Conservation (phyloP, 2,113 vertebrate genomes). For the Physeter macrocephalus region DNA sequence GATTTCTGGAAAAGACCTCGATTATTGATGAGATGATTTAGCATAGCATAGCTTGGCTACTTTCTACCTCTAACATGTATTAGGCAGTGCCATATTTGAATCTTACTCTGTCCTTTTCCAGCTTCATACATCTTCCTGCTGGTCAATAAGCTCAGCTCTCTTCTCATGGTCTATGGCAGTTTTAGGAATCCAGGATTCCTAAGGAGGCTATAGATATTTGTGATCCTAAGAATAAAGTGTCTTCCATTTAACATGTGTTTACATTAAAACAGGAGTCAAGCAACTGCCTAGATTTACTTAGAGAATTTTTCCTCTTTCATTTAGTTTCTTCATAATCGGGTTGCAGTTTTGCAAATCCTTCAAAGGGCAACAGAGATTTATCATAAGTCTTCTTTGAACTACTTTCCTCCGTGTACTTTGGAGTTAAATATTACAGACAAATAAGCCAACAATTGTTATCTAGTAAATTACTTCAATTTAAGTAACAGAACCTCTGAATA, state of each 20-base stretch:
- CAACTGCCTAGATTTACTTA: background rate
- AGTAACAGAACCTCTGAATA: background rate
- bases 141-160: background rate
- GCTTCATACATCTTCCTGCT: background rate
- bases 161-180: background rate
- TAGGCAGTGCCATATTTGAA: background rate
- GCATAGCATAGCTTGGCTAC: slow-evolving; percentile 49
- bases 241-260: background rate
- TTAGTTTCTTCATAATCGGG: background rate
- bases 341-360: background rate
- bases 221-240: background rate
- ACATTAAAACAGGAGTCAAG: background rate
- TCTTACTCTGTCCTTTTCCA: slow-evolving; percentile 11
- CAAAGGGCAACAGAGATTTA: background rate
- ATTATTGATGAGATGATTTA: slow-evolving; percentile 70
- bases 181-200: background rate
- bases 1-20: slow-evolving; percentile 71
- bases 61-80: slow-evolving; percentile 23
- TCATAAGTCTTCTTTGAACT: background rate
- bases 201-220: background rate
- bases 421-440: slow-evolving; percentile 67
- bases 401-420: slow-evolving; percentile 34
- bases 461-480: slow-evolving; percentile 62
- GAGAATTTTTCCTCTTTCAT: background rate
- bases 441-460: slow-evolving; percentile 62